phyloP scores from a whole-genome alignment of 2,113 vertebrate genomes.

The Dromiciops gliroides region DNA sequence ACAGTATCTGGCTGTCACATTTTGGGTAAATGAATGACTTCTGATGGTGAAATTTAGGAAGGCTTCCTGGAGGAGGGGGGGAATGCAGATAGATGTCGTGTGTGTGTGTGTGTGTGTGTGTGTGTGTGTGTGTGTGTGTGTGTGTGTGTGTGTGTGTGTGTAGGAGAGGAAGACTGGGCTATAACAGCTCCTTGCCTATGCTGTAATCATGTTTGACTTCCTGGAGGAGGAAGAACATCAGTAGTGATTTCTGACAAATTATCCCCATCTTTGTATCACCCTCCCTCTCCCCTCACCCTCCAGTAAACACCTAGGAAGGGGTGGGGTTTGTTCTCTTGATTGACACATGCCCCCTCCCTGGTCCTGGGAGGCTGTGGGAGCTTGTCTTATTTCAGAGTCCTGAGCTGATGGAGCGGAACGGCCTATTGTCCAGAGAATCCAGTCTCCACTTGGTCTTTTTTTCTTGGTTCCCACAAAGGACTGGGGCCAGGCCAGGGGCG shows the following conservation, averaged over 20 bases:
- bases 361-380: constrained; percentile 63
- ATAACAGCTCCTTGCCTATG: background rate
- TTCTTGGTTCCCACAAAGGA: constrained; percentile 27
- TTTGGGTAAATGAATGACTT: background rate
- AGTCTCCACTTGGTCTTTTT: background rate
- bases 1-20: background rate
- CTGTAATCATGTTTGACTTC: background rate
- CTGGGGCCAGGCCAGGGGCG: constrained; percentile 74
- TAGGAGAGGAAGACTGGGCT: background rate
- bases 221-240: background rate
- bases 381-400: constrained; percentile 66
- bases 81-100: background rate
- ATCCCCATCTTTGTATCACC: background rate
- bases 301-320: constrained; percentile 13
- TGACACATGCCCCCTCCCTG: constrained; percentile 43
- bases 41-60: background rate
- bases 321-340: constrained; percentile 31
- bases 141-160: too few species aligned
- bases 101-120: too few species aligned
- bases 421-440: constrained; percentile 77
- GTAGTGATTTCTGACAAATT: background rate
- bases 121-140: too few species aligned
- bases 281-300: background rate
- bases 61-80: background rate
- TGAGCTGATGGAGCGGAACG: constrained; percentile 76